Conservation (phyloP, 2,888 invertebrate genomes). For the Stegana nigrithorax region DNA sequence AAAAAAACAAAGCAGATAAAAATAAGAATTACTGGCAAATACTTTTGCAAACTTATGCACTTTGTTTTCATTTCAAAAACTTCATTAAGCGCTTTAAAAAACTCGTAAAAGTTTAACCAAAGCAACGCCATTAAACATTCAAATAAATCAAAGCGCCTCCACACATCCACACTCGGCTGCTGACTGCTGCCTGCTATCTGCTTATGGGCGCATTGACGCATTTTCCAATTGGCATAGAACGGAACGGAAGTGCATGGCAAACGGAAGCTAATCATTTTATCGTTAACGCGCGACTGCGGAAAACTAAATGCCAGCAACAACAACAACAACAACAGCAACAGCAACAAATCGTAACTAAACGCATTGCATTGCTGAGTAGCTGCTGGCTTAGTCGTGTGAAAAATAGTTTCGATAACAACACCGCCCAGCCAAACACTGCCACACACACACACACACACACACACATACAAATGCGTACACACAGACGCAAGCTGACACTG, state of each 20-base stretch:
- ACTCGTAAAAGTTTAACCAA: too few relatives aligned
- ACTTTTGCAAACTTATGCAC: too few relatives aligned
- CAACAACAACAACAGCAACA: too few relatives aligned
- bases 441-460: too few relatives aligned
- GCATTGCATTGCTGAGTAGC: background rate
- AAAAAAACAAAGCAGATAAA: background rate
- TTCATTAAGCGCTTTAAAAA: too few relatives aligned
- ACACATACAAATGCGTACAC: too few relatives aligned
- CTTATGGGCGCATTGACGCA: conserved; percentile 10
- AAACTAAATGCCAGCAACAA: conserved; percentile 9
- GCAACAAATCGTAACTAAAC: background rate
- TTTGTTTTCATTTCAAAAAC: background rate
- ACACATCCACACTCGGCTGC: conserved; percentile 24
- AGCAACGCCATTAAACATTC: too few relatives aligned
- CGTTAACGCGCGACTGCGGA: conserved; percentile 33
- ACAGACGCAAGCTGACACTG: too few relatives aligned
- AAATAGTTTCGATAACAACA: conserved; percentile 44
- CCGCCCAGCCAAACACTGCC: too few relatives aligned
- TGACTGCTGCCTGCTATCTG: background rate
- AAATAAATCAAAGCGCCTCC: too few relatives aligned
- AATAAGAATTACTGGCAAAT: too few relatives aligned
- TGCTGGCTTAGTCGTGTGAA: conserved; percentile 38
- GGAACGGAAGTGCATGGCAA: conserved; percentile 18
- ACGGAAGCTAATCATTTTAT: conserved; percentile 52
- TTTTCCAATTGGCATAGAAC: conserved; percentile 1